Evolutionary conservation across 1,140 invertebrate genomes (phyloP), one percentile per base, ranked within the genome.

Genomic region (Antheraea pernyi): DNA sequence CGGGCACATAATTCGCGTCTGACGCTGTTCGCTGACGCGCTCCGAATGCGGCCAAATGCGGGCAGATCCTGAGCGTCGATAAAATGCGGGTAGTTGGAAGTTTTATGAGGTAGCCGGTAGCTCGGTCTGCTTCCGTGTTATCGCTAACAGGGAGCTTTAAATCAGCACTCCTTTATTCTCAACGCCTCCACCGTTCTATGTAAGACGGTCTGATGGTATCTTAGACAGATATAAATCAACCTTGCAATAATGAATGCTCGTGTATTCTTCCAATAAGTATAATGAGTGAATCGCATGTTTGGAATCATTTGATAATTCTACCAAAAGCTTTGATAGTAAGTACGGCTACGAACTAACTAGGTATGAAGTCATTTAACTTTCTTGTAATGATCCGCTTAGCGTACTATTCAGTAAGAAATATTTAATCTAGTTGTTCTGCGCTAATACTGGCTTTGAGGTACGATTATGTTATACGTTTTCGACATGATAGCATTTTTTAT

Each of bases 101-200:
- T 84, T 89, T 91, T 85, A 87, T 85, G 77, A 77, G 76, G 77
- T 77, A 76, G 76, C 75, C 78, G 73, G 78, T 84, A 78, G 78
- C 78, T 67, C 70, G 70, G 79, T 76, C 78, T 80, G 81, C 80
- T 82, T 84, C 75, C 78, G 73, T 81, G 85, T 84, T 90, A 90
- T 90, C 88, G 81, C 72, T 75, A 70, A 72, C 73, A 72, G 74
- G 78, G 77, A 77, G 78, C 76, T 68, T 74, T 89, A 84, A 87
- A 87, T 87, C 83, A 87, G 83, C 68, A 75, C 76, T 77, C 75
- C 81, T 79, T 79, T 84, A 79, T 84, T 84, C 81, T 81, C 81
- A 80, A 77, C 80, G 76, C 77, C 74, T 8, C 30, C 22, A 13
- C 11, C 46, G 46, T 53, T 53, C 16, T 53, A n/a, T 2, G 7